Evolutionary conservation across 2,797 vertebrate genomes (phyloP), one percentile per base, ranked within the genome.

Genomic region (Danio aesculapii): DNA sequence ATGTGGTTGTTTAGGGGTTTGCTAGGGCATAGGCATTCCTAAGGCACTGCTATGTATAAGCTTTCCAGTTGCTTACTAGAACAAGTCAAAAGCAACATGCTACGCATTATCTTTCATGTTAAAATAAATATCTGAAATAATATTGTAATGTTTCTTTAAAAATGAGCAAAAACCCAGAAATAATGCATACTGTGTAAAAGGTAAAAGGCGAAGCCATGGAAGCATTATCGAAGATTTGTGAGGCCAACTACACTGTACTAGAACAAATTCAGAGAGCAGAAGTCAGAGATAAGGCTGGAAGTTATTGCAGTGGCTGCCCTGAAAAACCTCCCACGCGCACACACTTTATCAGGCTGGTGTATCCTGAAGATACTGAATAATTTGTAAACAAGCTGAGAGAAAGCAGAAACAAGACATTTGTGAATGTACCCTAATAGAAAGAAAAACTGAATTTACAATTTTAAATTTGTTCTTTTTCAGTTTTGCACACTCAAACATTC

Each of bases 211-310:
- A 59, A 53, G 41, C 61, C 72, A 75, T 52, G 21, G 73, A 17
- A 75, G 46, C 55, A 58, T 79, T 70, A 76, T 64, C 75, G 16
- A 76, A 66, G 21, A 62, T 50, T 75, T 72, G 71, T 47, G 47
- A 71, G 57, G 69, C 73, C 39, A 63, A 62, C 71, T 68, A 62
- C 61, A 79, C 77, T 77, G 61, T 57, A 62, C 57, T 68, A 81
- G 61, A 82, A 69, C 12, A 80, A 68, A 43, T 21, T 67, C 12
- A 10, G 7, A 58, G 6, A 75, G 52, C 77, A 78, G 50, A 74
- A 84, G 77, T 68, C 77, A 73, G 63, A 79, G 80, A 86, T 84
- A 84, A 84, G 67, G 14, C 76, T 84, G 57, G 76, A 84, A 66
- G 76, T 70, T 81, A 80, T 74, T 84, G 75, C 57, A 47, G 55